These are phyloP conservation scores for Halocynthia roretzi DNA, from an alignment of 23 tunicate genomes.

Conservation along the genomic window DNA sequence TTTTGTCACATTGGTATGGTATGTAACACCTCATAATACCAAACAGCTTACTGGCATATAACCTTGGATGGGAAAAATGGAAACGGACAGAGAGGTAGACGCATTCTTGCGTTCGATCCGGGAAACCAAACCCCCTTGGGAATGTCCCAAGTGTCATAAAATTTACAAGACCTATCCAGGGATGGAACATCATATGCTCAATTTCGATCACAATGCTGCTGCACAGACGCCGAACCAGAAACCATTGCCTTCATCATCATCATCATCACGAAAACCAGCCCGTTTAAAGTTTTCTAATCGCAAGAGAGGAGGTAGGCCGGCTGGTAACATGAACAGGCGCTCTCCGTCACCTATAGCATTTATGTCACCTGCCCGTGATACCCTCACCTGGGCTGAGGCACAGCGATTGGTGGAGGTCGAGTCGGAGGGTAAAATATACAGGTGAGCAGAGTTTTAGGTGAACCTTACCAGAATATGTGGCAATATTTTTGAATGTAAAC, in stretches of 20 bases:
- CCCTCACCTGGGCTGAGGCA: slow-evolving; percentile 96
- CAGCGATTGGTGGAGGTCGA: slow-evolving; percentile 91
- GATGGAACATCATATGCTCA: slow-evolving; percentile 63
- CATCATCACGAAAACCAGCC: slow-evolving; percentile 17
- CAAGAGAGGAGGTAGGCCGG: slow-evolving; percentile 37
- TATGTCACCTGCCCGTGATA: slow-evolving; percentile 52
- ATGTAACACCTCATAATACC: no score
- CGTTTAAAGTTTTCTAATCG: slow-evolving; percentile 47
- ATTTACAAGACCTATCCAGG: slow-evolving; percentile 62
- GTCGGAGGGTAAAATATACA: slow-evolving; percentile 66
- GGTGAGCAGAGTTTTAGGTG: slow-evolving; percentile 22
- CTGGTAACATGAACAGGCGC: slow-evolving; percentile 10
- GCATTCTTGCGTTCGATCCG: slow-evolving; percentile 38
- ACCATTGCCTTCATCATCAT: slow-evolving; percentile 24
- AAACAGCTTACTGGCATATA: no score
- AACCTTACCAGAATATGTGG: no score
- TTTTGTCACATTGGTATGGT: no score
- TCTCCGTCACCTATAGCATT: slow-evolving; percentile 76
- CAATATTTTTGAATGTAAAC: no score
- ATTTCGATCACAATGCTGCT: slow-evolving; percentile 50
- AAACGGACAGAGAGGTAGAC: slow-evolving; percentile 24
- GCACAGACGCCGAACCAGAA: slow-evolving; percentile 36
- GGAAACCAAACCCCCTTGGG: slow-evolving; percentile 83
- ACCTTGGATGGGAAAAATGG: slow-evolving; percentile 20
- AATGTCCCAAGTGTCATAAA: slow-evolving; percentile 76